Evolutionary conservation across 2,888 invertebrate species (phyloP).

Genomic region (Emesis castigata): DNA sequence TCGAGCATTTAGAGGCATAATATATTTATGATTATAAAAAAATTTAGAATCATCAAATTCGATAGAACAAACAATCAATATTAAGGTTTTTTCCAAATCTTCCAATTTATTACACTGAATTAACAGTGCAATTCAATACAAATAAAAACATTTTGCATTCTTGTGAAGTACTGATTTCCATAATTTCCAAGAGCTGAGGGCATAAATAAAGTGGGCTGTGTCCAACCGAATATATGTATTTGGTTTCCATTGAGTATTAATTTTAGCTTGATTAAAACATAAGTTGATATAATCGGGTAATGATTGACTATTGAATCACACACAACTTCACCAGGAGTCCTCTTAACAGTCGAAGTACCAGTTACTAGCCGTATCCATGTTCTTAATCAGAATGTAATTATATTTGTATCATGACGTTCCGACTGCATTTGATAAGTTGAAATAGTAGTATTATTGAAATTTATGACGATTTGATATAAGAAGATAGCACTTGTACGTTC

Average conservation of each 20-base stretch:
- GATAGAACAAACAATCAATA: slow-evolving; percentile 4
- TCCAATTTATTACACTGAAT: background rate
- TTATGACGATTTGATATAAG: slow-evolving; percentile 7
- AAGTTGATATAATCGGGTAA: slow-evolving; percentile 6
- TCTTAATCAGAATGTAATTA: slow-evolving; percentile 7
- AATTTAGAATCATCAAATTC: slow-evolving; percentile 11
- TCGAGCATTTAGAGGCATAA: slow-evolving; percentile 3
- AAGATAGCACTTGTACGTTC: background rate
- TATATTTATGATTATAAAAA: slow-evolving; percentile 12
- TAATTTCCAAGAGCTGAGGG: slow-evolving; percentile 7
- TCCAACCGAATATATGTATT: slow-evolving; percentile 18
- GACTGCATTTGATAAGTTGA: slow-evolving; percentile 6
- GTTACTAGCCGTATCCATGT: too few relatives aligned
- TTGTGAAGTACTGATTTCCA: slow-evolving; percentile 18
- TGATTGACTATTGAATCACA: slow-evolving; percentile 7
- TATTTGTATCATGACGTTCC: slow-evolving; percentile 2
- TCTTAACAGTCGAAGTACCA: too few relatives aligned
- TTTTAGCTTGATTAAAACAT: slow-evolving; percentile 8
- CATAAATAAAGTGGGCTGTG: slow-evolving; percentile 15
- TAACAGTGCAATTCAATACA: slow-evolving; percentile 9
- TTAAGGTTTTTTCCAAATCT: background rate
- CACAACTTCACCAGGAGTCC: too few relatives aligned
- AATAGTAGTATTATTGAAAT: slow-evolving; percentile 2
- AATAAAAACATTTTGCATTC: slow-evolving; percentile 10
- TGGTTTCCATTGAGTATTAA: background rate